Evolutionary conservation across 2,888 invertebrate genomes (phyloP), one percentile per base, ranked within the genome.

Genomic region (Matsumyia berberina): DNA sequence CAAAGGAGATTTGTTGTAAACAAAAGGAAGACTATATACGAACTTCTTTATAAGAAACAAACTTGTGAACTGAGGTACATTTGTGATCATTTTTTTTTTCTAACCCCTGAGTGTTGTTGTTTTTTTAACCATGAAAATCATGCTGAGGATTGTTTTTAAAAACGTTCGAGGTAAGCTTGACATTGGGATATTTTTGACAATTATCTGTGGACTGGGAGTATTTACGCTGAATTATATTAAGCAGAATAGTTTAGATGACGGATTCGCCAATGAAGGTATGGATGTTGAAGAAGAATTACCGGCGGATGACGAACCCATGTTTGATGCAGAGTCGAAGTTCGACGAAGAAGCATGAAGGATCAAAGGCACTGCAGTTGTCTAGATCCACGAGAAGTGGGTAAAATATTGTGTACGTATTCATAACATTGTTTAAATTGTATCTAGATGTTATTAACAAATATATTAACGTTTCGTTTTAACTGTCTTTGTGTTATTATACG

Each of bases 1-100:
- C 88, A 88, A 90, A 5, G 91, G 90, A 5, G 12, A 76, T 87
- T 58, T 91, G 91, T 58, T 90, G 91, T 69, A 90, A 90, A 77
- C 76, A 57, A 49, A 76, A 60, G 15, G 24, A 35, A 19, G 9
- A 24, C 2, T 24, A 4, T 24, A 24, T 24, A 24, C 2, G 24
- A 24, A 24, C 1, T 1, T 24, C 24, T 24, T 24, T 24, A 24
- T 24, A 24, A 24, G 4, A 24, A 24, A 24, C 24, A 4, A 24
- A 24, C 24, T 24, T 24, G 4, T 24, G 4, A 24, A 4, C 24
- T 24, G 2, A 24, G 24, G 24, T 24, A 24, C 4, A 24, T 3
- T 24, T 24, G 24, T 24, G 4, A 24, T 4, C n/a, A n/a, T n/a
- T n/a, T n/a, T n/a, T n/a, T n/a, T n/a, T n/a, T n/a, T n/a, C n/a